Evolutionary conservation across 2,888 invertebrate species (phyloP), one percentile per base, ranked within the genome.

Genomic region (Thymelicus lineola): DNA sequence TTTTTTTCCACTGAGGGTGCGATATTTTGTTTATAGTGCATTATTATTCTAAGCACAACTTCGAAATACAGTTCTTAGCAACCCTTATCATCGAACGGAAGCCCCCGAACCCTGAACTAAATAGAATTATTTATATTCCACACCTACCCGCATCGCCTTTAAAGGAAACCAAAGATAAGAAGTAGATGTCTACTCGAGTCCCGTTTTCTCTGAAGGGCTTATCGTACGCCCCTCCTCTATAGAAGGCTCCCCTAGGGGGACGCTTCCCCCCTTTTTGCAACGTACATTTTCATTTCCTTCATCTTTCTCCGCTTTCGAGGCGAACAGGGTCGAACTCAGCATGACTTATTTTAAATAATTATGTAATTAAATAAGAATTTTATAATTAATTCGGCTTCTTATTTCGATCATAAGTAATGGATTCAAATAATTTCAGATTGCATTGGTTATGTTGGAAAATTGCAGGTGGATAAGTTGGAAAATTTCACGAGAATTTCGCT

Each of bases 261-360:
- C 79, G 77, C 77, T 77, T 45, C 78, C 88, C 91, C 91, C 93
- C 90, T 91, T 93, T 93, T 92, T 92, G 93, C 91, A 86, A n/a
- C 90, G 93, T 91, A 92, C 93, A 91, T 91, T 93, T 93, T 93
- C 93, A 93, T 93, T 93, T 93, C 93, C 93, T 93, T 93, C 93
- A 93, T 93, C 93, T 93, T 93, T 93, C 91, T 88, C 91, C 87
- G 90, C 90, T 88, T 86, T 87, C 85, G 87, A 87, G 84, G 84
- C 75, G 73, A 50, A 42, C 82, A 81, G 89, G 82, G 82, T 67
- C 77, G 91, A 73, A 91, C 68, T 89, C 45, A 72, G 82, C 72
- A 5, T 9, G 1, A 53, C 5, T 14, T 9, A 42, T 14, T 20
- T 53, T 53, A 7, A 0, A 10, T 38, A 17, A 28, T 28, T 1